Conservation (phyloP, 2,888 invertebrate genomes). For the Gibbula magus region DNA sequence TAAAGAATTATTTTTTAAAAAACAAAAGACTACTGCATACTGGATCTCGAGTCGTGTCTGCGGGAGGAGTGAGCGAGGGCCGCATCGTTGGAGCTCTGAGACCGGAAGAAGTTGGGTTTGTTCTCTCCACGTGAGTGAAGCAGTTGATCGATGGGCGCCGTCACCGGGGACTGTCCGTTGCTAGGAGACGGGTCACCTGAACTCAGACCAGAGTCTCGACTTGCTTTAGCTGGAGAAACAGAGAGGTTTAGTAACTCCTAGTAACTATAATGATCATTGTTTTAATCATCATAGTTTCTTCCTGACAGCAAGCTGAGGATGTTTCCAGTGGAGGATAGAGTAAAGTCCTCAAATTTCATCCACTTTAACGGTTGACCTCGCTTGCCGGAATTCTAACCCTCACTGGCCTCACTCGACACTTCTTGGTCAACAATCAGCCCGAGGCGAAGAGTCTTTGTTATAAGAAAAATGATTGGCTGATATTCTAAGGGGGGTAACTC, state of each 20-base stretch:
- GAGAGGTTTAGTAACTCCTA: no score
- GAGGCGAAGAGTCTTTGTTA: no score
- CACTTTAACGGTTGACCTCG: no score
- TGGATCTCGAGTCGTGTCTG: conserved; percentile 25
- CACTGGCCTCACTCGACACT: no score
- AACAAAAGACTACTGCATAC: not conserved
- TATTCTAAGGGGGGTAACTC: no score
- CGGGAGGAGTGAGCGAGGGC: not conserved
- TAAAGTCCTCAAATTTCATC: no score
- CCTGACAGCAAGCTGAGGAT: no score
- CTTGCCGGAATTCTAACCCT: no score
- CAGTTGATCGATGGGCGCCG: conserved; percentile 29
- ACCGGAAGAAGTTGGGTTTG: conserved; percentile 29
- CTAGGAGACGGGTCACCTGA: conserved; percentile 72
- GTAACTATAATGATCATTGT: not conserved
- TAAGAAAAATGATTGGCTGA: no score
- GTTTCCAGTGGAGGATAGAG: not conserved
- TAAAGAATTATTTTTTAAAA: no score
- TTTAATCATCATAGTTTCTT: not conserved
- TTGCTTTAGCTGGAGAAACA: conserved; percentile 56
- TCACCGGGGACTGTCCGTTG: conserved; percentile 50
- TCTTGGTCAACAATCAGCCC: no score
- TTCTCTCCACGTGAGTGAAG: conserved; percentile 32
- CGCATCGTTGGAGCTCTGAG: conserved; percentile 33
- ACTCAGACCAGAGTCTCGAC: conserved; percentile 72